These are phyloP conservation scores for Tragopan temminckii DNA, from an alignment of 2,797 vertebrate species.

Conservation along the genomic window DNA sequence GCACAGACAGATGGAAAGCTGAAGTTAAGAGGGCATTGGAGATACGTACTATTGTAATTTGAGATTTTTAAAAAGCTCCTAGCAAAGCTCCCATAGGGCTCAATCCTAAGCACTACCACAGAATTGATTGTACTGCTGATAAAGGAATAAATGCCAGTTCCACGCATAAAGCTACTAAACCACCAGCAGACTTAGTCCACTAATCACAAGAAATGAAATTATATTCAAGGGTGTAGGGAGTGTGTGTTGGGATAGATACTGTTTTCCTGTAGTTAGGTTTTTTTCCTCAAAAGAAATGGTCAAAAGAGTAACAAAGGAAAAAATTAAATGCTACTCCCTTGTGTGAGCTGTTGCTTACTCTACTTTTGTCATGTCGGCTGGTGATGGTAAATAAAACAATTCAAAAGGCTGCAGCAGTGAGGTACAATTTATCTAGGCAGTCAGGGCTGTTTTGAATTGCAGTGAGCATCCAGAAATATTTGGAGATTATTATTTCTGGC, in stretches of 20 bases:
- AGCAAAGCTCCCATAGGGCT: slow-evolving; percentile 8
- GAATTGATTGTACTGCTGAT: not conserved
- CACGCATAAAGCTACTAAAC: not conserved
- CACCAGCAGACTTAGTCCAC: not conserved
- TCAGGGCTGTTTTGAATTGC: not conserved
- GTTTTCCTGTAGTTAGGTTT: not conserved
- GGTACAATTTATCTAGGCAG: not conserved
- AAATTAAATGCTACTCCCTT: not conserved
- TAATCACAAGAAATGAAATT: not conserved
- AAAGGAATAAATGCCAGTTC: not conserved
- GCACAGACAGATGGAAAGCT: slow-evolving; percentile 57
- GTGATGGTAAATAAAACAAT: not conserved
- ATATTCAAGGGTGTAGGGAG: not conserved
- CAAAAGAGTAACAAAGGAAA: not conserved
- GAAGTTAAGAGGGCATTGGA: slow-evolving; percentile 12
- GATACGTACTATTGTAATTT: slow-evolving; percentile 36
- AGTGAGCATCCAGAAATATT: not conserved
- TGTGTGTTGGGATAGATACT: not conserved
- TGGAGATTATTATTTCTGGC: not conserved
- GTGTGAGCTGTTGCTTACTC: not conserved
- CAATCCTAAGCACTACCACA: not conserved
- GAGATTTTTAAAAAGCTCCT: slow-evolving; percentile 59
- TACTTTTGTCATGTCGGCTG: not conserved
- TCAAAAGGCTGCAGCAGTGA: not conserved
- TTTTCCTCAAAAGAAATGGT: not conserved